Base-by-base conservation (phyloP, 2,797 vertebrate species). In the Thamnophis elegans region DNA sequence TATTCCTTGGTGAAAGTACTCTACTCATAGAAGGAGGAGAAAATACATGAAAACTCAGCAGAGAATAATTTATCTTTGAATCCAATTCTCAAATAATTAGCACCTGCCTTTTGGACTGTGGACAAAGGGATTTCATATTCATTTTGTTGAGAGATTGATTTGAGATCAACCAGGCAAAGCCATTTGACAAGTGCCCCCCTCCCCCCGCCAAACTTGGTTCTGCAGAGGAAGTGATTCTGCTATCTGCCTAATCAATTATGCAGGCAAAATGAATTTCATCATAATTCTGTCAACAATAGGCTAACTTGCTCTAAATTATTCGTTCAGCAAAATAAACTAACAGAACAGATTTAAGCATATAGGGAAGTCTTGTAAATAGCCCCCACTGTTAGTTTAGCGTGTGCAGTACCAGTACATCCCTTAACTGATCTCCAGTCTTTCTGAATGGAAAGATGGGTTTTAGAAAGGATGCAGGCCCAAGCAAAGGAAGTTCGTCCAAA, bases 221-320 rank as follows among this genome's bases (percentile, higher is more conserved):
- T 91, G 47, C 47, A 92, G 62, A 96, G 93, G 93, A 95, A 96
- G 96, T 90, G 92, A 94, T 95, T 95, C 94, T 96, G 95, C 88
- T 96, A 94, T 94, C 95, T 96, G 95, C 93, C 96, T 95, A 93
- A 96, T 97, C 96, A 97, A 95, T 97, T 97, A 96, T 95, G 95
- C 12, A 96, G 95, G 96, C 95, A 97, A 97, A 97, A 97, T 95
- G 58, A 97, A 97, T 97, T 97, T 96, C 95, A 96, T 96, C 97
- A 96, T 96, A 96, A 97, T 97, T 97, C 96, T 97, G 96, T 97
- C 97, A 97, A 97, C 97, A 97, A 97, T 96, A 97, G 95, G 94
- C 94, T 97, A 97, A 97, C 95, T 97, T 96, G 95, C 95, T 97
- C 82, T 97, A 96, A 97, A 97, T 97, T 96, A 96, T 96, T 97